Conservation (phyloP, 1,140 invertebrate species). For the Argopecten irradians region DNA sequence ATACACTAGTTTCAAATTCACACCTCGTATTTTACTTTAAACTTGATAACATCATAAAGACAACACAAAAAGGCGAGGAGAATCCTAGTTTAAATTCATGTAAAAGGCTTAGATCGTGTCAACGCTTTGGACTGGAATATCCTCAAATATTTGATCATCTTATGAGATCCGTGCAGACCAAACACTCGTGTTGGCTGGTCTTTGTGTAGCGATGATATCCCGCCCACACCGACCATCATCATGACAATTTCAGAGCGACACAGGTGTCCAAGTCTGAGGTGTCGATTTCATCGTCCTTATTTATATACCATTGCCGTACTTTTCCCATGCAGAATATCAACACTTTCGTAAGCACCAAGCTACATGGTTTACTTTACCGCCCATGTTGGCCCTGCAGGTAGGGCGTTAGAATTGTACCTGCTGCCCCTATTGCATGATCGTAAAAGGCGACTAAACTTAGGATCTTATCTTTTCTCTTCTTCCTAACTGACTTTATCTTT, state of each 20-base stretch:
- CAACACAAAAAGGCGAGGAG: not conserved
- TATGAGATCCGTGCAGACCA: not conserved
- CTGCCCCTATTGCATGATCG: no score
- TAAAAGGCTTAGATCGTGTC: slow-evolving; percentile 16
- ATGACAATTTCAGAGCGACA: slow-evolving; percentile 5
- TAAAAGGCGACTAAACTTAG: no score
- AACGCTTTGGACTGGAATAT: not conserved
- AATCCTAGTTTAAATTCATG: not conserved
- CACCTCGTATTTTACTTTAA: not conserved
- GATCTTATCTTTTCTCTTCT: no score
- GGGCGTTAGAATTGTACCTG: no score
- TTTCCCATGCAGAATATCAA: not conserved
- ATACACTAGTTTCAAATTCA: not conserved
- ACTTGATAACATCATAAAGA: not conserved
- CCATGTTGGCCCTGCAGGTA: no score
- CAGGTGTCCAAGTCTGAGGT: not conserved
- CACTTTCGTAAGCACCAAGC: not conserved
- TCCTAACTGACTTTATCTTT: no score
- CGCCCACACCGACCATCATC: slow-evolving; percentile 19
- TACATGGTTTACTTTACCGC: slow-evolving; percentile 10
- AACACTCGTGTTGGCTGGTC: not conserved
- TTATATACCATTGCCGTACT: not conserved
- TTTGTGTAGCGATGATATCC: not conserved
- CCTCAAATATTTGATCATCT: slow-evolving; percentile 9
- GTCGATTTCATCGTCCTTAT: not conserved